These are phyloP conservation scores for Choloepus hoffmanni DNA, from an alignment of 2,113 vertebrate species.

Conservation along the genomic window DNA sequence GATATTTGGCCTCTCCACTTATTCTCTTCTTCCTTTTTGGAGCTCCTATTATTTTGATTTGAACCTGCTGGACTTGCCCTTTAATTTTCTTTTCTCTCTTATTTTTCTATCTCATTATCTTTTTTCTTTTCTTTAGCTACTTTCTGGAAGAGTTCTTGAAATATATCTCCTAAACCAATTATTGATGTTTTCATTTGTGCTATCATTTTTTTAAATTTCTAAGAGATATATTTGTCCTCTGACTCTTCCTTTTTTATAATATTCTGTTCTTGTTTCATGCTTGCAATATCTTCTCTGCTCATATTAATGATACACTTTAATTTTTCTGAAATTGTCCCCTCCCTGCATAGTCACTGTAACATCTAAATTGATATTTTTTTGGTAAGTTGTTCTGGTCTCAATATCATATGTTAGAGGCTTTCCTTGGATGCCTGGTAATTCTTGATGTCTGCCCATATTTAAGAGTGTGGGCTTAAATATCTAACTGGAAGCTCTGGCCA, in stretches of 20 bases:
- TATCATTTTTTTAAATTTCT: background rate
- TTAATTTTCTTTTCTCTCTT: background rate
- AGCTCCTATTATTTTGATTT: background rate
- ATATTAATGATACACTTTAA: constrained; percentile 15
- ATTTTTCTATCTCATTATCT: background rate
- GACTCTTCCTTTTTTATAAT: constrained; percentile 26
- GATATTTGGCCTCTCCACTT: background rate
- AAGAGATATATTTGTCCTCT: constrained; percentile 8
- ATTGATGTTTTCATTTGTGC: constrained; percentile 4
- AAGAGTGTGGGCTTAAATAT: constrained; percentile 32
- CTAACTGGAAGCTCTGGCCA: background rate
- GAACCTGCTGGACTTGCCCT: background rate
- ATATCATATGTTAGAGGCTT: constrained; percentile 10
- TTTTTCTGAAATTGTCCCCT: background rate
- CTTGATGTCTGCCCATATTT: background rate
- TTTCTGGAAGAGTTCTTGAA: constrained; percentile 32
- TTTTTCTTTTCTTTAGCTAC: background rate
- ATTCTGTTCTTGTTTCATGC: background rate
- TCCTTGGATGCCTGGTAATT: background rate
- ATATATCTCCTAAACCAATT: background rate
- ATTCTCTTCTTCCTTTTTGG: background rate
- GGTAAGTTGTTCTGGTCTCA: constrained; percentile 10
- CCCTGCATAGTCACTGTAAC: background rate
- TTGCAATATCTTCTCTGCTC: background rate
- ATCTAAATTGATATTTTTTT: constrained; percentile 3